These are phyloP conservation scores for Yponomeuta evonymella DNA, from an alignment of 2,888 invertebrate species.

Conservation along the genomic window DNA sequence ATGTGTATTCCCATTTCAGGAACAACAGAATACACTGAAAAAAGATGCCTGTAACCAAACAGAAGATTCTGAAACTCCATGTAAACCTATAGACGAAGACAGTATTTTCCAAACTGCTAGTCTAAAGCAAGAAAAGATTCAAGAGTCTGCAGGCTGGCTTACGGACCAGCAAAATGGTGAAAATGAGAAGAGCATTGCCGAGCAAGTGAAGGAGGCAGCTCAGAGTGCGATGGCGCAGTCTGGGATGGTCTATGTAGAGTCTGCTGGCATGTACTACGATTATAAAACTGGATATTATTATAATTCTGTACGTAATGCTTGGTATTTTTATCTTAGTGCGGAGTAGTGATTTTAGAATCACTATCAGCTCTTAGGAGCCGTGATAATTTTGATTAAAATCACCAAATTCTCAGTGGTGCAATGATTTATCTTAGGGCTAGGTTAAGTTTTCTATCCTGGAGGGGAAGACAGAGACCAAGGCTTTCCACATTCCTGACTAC, in stretches of 20 bases:
- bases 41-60: conserved; percentile 4
- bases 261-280: conserved; percentile 92
- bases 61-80: background rate
- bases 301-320: conserved; percentile 81
- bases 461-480: no score
- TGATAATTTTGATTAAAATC: no score
- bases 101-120: background rate
- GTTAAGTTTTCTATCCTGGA: no score
- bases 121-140: background rate
- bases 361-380: no score
- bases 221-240: conserved; percentile 83
- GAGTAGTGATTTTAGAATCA: no score
- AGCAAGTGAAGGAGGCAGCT: conserved; percentile 86
- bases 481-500: no score
- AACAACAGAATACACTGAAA: background rate
- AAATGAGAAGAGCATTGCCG: conserved; percentile 75
- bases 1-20: background rate
- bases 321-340: background rate
- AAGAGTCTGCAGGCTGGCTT: conserved; percentile 38
- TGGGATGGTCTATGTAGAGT: conserved; percentile 91
- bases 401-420: no score
- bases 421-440: no score
- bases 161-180: conserved; percentile 33
- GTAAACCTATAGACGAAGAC: background rate
- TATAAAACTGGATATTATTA: conserved; percentile 93